Percentiles rank a stretch among this genome's conserved stretches.
Conservation (phyloP, 2,113 vertebrate genomes). For the Pygathrix nemaeus region DNA sequence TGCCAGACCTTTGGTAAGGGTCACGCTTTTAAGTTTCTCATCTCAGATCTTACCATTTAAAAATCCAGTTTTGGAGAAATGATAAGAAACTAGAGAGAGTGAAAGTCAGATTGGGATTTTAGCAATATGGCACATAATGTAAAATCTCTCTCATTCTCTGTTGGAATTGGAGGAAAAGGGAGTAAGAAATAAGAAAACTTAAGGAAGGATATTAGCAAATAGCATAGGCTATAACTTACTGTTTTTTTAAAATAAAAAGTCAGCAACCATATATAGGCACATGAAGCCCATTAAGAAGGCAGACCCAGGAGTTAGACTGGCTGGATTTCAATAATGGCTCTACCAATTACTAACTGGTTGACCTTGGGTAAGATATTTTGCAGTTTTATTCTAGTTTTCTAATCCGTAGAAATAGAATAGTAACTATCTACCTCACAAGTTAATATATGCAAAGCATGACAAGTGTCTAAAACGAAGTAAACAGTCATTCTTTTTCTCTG, state of each 20-base stretch:
- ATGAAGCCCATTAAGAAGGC: neutral
- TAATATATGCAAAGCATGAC: neutral
- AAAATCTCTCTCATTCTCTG: constrained; percentile 7
- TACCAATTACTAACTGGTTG: neutral
- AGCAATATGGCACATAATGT: neutral
- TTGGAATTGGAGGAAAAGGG: neutral
- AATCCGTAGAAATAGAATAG: neutral
- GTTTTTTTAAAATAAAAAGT: neutral
- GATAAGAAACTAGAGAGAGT: constrained; percentile 17
- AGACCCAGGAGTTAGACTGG: neutral
- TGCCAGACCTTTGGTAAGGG: neutral
- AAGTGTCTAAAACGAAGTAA: neutral
- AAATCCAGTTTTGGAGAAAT: constrained; percentile 46
- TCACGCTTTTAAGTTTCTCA: neutral
- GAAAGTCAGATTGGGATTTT: constrained; percentile 22
- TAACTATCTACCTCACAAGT: neutral
- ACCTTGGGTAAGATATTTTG: neutral
- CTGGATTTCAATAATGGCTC: neutral
- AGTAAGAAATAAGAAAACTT: constrained; percentile 8
- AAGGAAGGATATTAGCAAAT: constrained; percentile 32
- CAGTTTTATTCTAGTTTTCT: neutral
- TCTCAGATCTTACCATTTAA: constrained; percentile 22
- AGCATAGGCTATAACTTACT: neutral
- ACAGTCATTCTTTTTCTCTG: neutral
- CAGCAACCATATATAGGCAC: neutral